Percentiles rank a stretch among this genome's conserved stretches.
Conservation (phyloP, 2,888 invertebrate genomes). For the Apantesis nais region DNA sequence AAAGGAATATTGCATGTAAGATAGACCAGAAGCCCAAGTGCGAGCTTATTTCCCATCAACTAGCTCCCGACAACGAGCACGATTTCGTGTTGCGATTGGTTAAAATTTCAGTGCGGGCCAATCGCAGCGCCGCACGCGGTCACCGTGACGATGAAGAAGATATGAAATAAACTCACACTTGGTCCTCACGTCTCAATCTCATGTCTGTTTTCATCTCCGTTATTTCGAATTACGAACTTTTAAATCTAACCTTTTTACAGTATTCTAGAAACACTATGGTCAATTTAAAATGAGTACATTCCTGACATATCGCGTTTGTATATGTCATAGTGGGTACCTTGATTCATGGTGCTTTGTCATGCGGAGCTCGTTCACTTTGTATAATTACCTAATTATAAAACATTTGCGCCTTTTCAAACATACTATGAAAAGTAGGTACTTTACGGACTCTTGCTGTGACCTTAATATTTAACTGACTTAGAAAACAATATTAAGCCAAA, state of each 20-base stretch:
- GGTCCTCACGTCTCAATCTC: too few species aligned
- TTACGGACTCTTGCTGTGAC: neutral
- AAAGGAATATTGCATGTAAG: too few species aligned
- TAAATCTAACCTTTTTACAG: neutral
- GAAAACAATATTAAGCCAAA: neutral
- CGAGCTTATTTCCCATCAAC: too few species aligned
- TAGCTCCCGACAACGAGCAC: too few species aligned
- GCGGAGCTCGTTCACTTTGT: conserved; percentile 9
- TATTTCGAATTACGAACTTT: too few species aligned
- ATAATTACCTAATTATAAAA: conserved; percentile 6
- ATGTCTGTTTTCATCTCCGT: too few species aligned
- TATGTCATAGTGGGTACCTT: neutral
- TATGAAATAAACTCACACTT: too few species aligned
- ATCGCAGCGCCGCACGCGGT: too few species aligned
- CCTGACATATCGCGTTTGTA: conserved; percentile 8
- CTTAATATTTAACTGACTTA: neutral
- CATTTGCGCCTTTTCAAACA: neutral
- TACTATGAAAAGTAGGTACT: neutral
- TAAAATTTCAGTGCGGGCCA: too few species aligned
- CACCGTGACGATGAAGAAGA: too few species aligned
- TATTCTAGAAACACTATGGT: neutral
- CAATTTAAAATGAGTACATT: conserved; percentile 6
- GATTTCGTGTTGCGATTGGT: too few species aligned
- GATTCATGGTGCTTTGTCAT: conserved; percentile 15
- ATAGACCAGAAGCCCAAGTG: too few species aligned